These are phyloP conservation scores for Lerista edwardsae DNA, from an alignment of 2,797 vertebrate genomes.

Conservation along the genomic window DNA sequence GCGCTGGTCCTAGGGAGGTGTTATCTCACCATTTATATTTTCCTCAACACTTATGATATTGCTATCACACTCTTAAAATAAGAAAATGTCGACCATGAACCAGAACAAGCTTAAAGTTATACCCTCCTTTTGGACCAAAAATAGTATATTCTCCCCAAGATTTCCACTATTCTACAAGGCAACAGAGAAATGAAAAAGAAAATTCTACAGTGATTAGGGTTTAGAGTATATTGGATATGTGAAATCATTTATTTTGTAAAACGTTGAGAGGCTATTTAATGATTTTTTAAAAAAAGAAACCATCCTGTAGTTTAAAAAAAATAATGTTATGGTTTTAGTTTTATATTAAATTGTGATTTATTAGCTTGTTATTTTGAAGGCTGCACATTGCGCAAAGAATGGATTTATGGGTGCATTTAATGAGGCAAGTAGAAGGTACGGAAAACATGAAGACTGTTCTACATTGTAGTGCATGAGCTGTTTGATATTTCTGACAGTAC, in stretches of 20 bases:
- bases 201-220: constrained; percentile 12
- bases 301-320: constrained; percentile 48
- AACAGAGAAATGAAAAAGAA: not conserved
- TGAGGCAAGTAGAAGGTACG: constrained; percentile 75
- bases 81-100: constrained; percentile 73
- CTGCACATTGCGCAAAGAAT: constrained; percentile 68
- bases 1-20: constrained; percentile 83
- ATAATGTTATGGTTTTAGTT: constrained; percentile 71
- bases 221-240: constrained; percentile 29
- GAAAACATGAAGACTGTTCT: constrained; percentile 75
- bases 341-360: constrained; percentile 73
- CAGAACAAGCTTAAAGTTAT: constrained; percentile 63
- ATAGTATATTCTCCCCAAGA: constrained; percentile 23
- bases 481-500: constrained; percentile 82
- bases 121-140: constrained; percentile 55
- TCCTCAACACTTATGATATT: constrained; percentile 83
- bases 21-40: constrained; percentile 87
- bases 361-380: constrained; percentile 73
- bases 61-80: constrained; percentile 85
- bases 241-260: constrained; percentile 47
- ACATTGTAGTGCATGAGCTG: constrained; percentile 69
- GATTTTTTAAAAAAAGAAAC: constrained; percentile 40
- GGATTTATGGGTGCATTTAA: constrained; percentile 74
- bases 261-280: constrained; percentile 25
- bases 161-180: constrained; percentile 45